These are phyloP conservation scores for Acronicta psi DNA, from an alignment of 2,888 invertebrate species.

Conservation along the genomic window DNA sequence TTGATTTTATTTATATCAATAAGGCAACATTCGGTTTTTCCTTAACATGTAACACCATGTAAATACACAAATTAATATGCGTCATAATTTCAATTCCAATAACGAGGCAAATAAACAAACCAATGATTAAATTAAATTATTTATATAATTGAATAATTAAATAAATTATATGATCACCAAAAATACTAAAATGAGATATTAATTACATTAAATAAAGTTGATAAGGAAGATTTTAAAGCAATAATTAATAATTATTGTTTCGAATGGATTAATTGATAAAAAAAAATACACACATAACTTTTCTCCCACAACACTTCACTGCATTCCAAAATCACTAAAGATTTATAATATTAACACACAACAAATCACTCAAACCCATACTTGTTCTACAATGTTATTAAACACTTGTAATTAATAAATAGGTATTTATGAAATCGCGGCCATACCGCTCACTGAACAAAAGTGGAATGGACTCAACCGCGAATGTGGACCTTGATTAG, in stretches of 20 bases:
- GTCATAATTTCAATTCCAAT: not conserved
- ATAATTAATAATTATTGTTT: not conserved
- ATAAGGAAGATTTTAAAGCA: too few species aligned
- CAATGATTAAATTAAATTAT: too few species aligned
- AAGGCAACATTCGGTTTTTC: conserved; percentile 17
- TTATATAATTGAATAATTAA: too few species aligned
- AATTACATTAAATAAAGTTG: too few species aligned
- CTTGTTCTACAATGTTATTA: not conserved
- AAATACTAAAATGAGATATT: too few species aligned
- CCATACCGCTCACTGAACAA: conserved; percentile 53
- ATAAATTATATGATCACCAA: too few species aligned
- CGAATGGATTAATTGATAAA: not conserved
- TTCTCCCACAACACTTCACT: conserved; percentile 22
- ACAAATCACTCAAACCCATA: conserved; percentile 11
- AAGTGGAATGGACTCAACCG: conserved; percentile 54
- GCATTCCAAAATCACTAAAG: conserved; percentile 40
- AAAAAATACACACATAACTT: conserved; percentile 34
- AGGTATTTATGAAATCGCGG: conserved; percentile 31
- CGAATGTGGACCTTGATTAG: conserved; percentile 59
- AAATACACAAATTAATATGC: not conserved
- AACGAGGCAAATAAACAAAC: too few species aligned
- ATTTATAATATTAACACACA: conserved; percentile 4
- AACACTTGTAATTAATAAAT: conserved; percentile 8
- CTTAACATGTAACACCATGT: conserved; percentile 9
- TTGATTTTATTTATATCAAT: not conserved